Evolutionary conservation across 2,888 invertebrate genomes (phyloP).

Genomic region (Cephus pygmeus): DNA sequence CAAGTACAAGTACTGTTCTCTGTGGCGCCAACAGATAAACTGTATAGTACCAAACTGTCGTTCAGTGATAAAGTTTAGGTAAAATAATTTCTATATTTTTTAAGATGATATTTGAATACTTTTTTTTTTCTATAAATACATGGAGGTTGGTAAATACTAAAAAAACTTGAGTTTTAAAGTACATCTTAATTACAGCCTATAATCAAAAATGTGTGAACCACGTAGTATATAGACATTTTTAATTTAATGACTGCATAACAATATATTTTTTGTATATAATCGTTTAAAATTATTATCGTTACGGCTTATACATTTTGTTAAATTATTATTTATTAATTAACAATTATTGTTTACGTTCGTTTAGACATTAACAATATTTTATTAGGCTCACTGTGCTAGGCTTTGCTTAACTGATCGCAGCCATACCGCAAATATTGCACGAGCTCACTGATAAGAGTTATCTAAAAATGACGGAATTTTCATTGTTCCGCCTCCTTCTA

Average conservation of each 20-base stretch:
- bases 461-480: neutral
- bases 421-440: neutral
- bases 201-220: neutral
- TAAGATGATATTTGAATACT: neutral
- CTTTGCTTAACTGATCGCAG: neutral
- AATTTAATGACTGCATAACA: neutral
- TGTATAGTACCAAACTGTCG: neutral
- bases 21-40: neutral
- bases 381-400: neutral
- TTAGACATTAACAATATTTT: neutral
- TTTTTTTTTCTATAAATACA: neutral
- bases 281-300: neutral
- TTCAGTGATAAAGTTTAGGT: neutral
- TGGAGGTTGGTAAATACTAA: neutral
- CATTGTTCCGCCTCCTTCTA: neutral
- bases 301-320: too few relatives aligned
- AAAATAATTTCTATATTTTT: neutral
- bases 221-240: neutral
- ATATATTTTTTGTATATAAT: neutral
- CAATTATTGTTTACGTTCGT: neutral
- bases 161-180: neutral
- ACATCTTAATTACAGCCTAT: neutral
- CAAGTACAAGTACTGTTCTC: neutral
- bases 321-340: too few relatives aligned
- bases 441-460: neutral